Evolutionary conservation across 2,888 invertebrate genomes (phyloP).

Genomic region (Nesidiocoris tenuis): DNA sequence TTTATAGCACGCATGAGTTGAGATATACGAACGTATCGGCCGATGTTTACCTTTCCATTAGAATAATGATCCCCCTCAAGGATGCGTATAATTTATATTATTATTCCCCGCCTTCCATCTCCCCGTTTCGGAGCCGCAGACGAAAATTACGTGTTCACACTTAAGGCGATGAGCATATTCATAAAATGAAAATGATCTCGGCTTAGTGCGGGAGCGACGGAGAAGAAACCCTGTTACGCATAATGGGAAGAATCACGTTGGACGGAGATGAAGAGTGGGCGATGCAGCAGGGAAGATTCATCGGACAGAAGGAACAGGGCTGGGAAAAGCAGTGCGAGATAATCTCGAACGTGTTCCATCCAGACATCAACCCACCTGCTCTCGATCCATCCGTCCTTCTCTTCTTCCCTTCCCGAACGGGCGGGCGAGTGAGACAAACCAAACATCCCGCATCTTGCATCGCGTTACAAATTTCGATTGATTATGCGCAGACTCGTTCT

Average conservation of each 20-base stretch:
- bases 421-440: too few species aligned
- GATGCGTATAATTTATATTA: neutral
- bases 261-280: neutral
- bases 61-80: neutral
- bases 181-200: conserved; percentile 20
- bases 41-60: neutral
- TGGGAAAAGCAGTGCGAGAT: too few species aligned
- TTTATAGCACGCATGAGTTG: neutral
- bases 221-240: neutral
- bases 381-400: too few species aligned
- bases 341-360: too few species aligned
- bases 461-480: conserved; percentile 1
- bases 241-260: neutral
- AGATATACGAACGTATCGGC: neutral
- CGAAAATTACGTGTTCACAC: conserved; percentile 23
- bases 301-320: too few species aligned
- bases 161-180: conserved; percentile 21
- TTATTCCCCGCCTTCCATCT: neutral
- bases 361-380: too few species aligned
- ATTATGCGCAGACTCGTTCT: too few species aligned
- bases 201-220: conserved; percentile 11
- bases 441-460: neutral
- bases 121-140: neutral
- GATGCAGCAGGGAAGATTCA: too few species aligned
- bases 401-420: too few species aligned